phyloP scores from a whole-genome alignment of 2,888 invertebrate genomes.

The Acrobeloides nanus region DNA sequence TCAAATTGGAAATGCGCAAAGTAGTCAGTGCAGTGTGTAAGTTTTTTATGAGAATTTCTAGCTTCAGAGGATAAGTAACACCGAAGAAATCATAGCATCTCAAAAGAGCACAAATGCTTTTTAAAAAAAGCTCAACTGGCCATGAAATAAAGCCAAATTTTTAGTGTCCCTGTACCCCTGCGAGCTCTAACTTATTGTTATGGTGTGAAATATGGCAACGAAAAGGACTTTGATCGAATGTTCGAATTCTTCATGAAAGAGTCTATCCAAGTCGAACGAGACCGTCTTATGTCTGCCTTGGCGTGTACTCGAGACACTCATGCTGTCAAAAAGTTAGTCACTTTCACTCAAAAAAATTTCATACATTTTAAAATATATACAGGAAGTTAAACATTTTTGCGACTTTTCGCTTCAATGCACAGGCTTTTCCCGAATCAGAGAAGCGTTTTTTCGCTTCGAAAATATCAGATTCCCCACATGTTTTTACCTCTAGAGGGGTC shows the following conservation, averaged over 20 bases:
- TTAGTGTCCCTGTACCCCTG: constrained; percentile 40
- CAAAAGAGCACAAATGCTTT: not conserved
- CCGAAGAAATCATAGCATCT: not conserved
- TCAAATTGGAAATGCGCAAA: constrained; percentile 13
- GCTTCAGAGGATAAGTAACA: not conserved
- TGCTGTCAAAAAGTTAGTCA: constrained; percentile 34
- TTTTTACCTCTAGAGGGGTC: constrained; percentile 1
- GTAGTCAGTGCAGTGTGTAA: constrained; percentile 28
- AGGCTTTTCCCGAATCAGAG: too few species aligned
- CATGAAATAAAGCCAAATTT: too few species aligned
- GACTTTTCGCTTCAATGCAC: too few species aligned
- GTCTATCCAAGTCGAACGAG: constrained; percentile 37
- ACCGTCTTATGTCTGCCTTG: constrained; percentile 35
- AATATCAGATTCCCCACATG: too few species aligned
- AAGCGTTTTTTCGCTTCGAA: too few species aligned
- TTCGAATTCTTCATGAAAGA: constrained; percentile 24
- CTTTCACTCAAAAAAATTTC: not conserved
- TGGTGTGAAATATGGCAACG: constrained; percentile 41
- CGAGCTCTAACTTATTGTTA: constrained; percentile 38
- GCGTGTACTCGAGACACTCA: constrained; percentile 38
- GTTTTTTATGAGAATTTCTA: constrained; percentile 3
- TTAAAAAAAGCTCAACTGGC: too few species aligned
- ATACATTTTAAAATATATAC: not conserved
- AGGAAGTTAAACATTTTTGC: not conserved
- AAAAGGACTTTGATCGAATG: constrained; percentile 33